Conservation (phyloP, 92 coral and sea anemone genomes). For the Epizoanthus stellaris region DNA sequence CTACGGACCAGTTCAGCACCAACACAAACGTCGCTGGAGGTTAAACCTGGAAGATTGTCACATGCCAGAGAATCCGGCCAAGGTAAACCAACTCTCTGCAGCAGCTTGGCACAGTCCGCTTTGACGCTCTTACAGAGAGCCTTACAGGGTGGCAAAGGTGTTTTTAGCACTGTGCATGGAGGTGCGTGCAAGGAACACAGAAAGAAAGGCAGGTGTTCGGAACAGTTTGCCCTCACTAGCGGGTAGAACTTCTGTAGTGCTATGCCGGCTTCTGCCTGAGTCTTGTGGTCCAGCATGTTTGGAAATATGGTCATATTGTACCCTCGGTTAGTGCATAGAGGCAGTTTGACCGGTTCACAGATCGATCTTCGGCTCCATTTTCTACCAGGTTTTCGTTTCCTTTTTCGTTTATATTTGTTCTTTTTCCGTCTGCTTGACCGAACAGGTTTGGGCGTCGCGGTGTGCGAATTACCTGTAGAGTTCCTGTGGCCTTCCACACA, state of each 20-base stretch:
- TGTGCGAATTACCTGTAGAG: neutral
- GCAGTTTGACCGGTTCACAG: slow-evolving; percentile 12
- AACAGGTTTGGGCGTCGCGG: neutral
- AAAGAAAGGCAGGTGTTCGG: slow-evolving; percentile 4
- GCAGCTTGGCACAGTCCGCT: neutral
- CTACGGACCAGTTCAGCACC: neutral
- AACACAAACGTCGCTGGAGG: slow-evolving; percentile 6
- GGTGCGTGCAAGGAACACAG: slow-evolving; percentile 21
- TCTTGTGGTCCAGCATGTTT: slow-evolving; percentile 12
- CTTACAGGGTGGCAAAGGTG: slow-evolving; percentile 24
- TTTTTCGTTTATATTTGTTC: neutral
- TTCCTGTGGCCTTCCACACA: slow-evolving; percentile 6
- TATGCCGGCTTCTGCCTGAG: neutral
- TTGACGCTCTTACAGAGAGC: slow-evolving; percentile 18
- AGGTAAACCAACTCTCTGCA: neutral
- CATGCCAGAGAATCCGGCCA: slow-evolving; percentile 28
- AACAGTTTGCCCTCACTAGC: slow-evolving; percentile 26
- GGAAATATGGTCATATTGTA: slow-evolving; percentile 12
- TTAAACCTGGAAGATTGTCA: neutral
- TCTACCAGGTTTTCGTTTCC: neutral
- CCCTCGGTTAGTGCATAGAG: neutral
- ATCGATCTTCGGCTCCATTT: neutral
- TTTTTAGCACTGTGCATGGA: neutral
- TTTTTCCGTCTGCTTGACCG: slow-evolving; percentile 13
- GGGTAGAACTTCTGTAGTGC: slow-evolving; percentile 6